These are phyloP conservation scores for Xiphophorus couchianus DNA, from an alignment of 2,113 vertebrate genomes.

Conservation along the genomic window DNA sequence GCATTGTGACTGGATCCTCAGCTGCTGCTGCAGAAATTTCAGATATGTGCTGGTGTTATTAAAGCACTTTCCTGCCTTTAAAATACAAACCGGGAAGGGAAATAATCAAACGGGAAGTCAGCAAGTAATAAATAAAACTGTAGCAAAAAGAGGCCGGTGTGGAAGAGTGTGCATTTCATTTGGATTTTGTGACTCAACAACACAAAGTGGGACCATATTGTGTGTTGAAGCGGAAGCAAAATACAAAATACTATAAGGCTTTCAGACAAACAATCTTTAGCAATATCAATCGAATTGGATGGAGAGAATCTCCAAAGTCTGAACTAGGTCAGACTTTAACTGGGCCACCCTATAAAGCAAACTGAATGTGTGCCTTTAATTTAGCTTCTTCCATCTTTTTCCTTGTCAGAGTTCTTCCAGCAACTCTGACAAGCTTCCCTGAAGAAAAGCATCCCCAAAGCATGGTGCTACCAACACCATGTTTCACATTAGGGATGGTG, in stretches of 20 bases:
- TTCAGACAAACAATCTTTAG: not conserved
- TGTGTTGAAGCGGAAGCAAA: too few species aligned
- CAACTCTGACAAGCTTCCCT: too few species aligned
- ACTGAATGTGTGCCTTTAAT: too few species aligned
- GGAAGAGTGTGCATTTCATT: not conserved
- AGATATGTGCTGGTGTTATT: conserved; percentile 27
- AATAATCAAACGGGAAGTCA: conserved; percentile 24
- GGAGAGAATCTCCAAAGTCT: too few species aligned
- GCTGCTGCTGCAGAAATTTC: conserved; percentile 16
- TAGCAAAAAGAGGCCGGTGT: not conserved
- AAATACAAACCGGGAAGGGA: conserved; percentile 13
- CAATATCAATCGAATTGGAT: too few species aligned
- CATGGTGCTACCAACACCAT: too few species aligned
- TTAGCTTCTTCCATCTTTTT: too few species aligned
- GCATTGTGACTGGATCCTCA: conserved; percentile 62
- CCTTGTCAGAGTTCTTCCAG: too few species aligned
- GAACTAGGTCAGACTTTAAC: too few species aligned
- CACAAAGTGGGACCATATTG: not conserved
- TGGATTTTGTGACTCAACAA: not conserved
- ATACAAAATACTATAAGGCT: not conserved
- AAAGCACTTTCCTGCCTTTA: conserved; percentile 8
- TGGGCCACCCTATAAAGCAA: too few species aligned
- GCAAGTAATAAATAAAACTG: conserved; percentile 6
- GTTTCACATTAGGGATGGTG: too few species aligned
- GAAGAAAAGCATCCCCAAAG: too few species aligned